These are phyloP conservation scores for Eristalis tenax DNA, from an alignment of 2,888 invertebrate genomes.

Conservation along the genomic window DNA sequence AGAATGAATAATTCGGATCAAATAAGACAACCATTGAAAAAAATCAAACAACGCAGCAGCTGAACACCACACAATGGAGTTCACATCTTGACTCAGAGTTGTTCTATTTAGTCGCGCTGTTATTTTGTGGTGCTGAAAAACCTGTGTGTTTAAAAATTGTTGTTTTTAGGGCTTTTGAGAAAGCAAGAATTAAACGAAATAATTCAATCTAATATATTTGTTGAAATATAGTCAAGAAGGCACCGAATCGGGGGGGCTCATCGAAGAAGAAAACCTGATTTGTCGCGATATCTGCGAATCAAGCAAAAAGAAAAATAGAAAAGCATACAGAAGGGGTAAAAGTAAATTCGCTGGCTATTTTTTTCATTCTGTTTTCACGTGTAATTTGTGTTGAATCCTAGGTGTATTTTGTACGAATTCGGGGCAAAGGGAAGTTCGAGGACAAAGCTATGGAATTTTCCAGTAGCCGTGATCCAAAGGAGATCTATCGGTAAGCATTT, in stretches of 20 bases:
- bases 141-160: background rate
- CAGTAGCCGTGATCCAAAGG: conserved; percentile 65
- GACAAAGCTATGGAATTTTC: conserved; percentile 54
- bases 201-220: conserved; percentile 1
- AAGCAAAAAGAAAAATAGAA: background rate
- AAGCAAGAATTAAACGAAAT: background rate
- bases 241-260: background rate
- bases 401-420: conserved; percentile 32
- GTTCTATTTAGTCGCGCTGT: background rate
- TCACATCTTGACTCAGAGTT: conserved; percentile 55
- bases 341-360: conserved; percentile 3
- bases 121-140: conserved; percentile 10
- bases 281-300: background rate
- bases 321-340: conserved; percentile 12
- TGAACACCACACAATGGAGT: conserved; percentile 60
- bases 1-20: conserved; percentile 44
- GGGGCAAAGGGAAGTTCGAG: conserved; percentile 1
- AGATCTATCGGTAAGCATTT: conserved; percentile 60
- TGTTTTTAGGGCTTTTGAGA: background rate
- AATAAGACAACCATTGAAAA: conserved; percentile 29
- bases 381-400: background rate
- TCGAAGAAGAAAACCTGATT: background rate
- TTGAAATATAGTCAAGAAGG: conserved; percentile 20
- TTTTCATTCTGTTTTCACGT: background rate
- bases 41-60: conserved; percentile 63